These are phyloP conservation scores for Myopa tessellatipennis DNA, from an alignment of 2,888 invertebrate genomes.

Conservation along the genomic window DNA sequence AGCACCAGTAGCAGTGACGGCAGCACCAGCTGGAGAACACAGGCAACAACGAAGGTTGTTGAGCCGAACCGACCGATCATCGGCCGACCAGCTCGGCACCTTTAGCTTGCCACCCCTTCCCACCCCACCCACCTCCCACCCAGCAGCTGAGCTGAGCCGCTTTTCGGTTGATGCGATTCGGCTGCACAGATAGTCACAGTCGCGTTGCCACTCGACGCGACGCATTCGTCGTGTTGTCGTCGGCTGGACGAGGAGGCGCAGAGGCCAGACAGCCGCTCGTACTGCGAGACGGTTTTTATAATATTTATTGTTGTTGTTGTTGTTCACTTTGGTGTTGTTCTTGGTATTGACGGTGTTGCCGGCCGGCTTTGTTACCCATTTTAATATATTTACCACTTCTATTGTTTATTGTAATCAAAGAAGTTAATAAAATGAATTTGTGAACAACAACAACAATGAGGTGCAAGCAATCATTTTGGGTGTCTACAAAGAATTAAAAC, in stretches of 20 bases:
- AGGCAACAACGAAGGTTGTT: neutral
- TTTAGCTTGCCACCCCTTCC: neutral
- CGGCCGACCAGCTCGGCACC: neutral
- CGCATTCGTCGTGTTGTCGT: conserved; percentile 28
- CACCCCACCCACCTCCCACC: neutral
- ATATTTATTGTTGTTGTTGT: conserved; percentile 22
- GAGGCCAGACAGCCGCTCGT: conserved; percentile 13
- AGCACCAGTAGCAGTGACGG: neutral
- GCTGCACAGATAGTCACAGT: conserved; percentile 38
- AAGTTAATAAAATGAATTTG: conserved; percentile 26
- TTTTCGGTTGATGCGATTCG: conserved; percentile 34
- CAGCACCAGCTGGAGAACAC: conserved; percentile 5
- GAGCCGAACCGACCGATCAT: neutral
- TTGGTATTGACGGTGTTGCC: neutral
- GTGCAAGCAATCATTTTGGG: neutral
- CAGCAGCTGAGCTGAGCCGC: conserved; percentile 9
- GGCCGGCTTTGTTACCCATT: neutral
- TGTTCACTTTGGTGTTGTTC: neutral
- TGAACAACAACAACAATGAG: neutral
- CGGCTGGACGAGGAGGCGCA: conserved; percentile 10
- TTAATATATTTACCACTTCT: conserved; percentile 7
- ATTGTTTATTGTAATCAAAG: conserved; percentile 12
- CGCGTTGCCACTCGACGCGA: conserved; percentile 32
- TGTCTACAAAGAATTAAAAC: no score
- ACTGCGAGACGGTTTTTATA: conserved; percentile 33